Evolutionary conservation across 2,797 vertebrate genomes (phyloP).

Genomic region (Graptemys geographica): DNA sequence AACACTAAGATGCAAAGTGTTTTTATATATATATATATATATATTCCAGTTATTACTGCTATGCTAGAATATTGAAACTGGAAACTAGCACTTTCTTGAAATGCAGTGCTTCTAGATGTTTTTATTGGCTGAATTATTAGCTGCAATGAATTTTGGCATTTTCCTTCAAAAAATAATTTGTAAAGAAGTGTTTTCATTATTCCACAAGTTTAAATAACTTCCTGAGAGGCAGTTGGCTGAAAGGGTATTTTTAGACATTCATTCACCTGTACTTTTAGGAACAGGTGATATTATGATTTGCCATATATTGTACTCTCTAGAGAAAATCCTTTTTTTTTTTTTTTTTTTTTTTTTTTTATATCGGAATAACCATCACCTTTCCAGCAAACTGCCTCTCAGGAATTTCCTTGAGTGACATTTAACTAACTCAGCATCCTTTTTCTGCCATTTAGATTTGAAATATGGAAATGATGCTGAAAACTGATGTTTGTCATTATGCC

Average conservation of each 20-base stretch:
- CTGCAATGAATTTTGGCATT: background rate
- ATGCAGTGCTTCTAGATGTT: background rate
- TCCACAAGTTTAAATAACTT: background rate
- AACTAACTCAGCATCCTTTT: background rate
- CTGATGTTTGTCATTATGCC: background rate
- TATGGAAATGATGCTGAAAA: background rate
- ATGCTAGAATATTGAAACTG: background rate
- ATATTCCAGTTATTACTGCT: background rate
- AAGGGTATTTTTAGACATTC: background rate
- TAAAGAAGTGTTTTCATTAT: background rate
- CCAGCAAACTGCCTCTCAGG: background rate
- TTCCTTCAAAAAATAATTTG: conserved; percentile 10
- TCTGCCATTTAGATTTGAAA: background rate
- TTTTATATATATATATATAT: background rate
- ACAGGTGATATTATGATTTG: background rate
- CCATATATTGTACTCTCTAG: background rate
- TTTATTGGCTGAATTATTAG: conserved; percentile 21
- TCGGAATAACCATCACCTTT: background rate
- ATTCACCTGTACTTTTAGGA: background rate
- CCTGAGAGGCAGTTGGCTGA: background rate
- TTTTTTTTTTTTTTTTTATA: background rate
- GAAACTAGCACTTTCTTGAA: background rate
- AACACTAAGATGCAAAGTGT: background rate
- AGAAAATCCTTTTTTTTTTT: background rate
- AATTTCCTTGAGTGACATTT: background rate